These are phyloP conservation scores for Opisthocomus hoazin DNA, from an alignment of 2,113 vertebrate species.

Conservation along the genomic window DNA sequence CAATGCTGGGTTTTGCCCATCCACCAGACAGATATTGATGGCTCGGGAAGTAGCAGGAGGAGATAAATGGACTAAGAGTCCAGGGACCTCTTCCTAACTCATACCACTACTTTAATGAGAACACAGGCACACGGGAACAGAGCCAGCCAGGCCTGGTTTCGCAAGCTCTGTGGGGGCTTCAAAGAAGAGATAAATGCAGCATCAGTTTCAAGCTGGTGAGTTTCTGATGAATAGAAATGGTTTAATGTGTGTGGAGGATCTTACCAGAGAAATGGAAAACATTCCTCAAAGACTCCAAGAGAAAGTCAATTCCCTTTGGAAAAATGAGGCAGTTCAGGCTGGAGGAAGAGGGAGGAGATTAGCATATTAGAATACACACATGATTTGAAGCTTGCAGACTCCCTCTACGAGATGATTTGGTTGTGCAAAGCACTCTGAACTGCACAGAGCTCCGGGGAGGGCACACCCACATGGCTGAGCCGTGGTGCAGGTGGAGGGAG, in stretches of 20 bases:
- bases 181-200: neutral
- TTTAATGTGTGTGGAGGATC: neutral
- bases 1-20: neutral
- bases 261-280: neutral
- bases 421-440: neutral
- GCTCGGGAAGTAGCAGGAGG: neutral
- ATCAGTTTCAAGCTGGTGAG: neutral
- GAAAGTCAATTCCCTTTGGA: neutral
- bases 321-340: neutral
- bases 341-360: neutral
- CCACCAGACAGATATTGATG: neutral
- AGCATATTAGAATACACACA: neutral
- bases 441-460: neutral
- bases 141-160: neutral
- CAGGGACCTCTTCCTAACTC: neutral
- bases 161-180: neutral
- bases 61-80: neutral
- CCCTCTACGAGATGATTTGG: neutral
- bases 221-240: neutral
- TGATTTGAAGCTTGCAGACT: neutral
- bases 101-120: neutral
- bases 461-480: accelerated
- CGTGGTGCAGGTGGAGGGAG: accelerated
- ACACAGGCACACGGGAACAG: neutral
- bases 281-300: neutral